Conservation (phyloP, 2,888 invertebrate genomes). For the Lasius platythorax region DNA sequence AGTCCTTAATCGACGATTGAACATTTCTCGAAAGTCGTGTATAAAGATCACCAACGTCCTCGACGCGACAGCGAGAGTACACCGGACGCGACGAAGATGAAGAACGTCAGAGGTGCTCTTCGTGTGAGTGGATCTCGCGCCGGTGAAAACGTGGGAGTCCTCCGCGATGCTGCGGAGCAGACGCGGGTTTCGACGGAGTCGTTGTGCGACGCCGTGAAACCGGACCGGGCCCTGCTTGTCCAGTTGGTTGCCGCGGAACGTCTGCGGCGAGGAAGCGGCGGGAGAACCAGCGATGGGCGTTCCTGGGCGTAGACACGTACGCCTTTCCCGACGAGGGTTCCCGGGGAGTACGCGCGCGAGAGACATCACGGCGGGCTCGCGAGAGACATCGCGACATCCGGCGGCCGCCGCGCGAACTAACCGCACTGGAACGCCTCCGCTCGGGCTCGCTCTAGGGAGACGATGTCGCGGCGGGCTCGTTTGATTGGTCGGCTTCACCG, state of each 20-base stretch:
- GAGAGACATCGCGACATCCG: slow-evolving; percentile 69
- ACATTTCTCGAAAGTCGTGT: not conserved
- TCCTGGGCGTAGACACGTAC: slow-evolving; percentile 67
- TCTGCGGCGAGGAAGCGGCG: slow-evolving; percentile 81
- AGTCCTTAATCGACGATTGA: not conserved
- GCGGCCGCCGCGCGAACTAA: slow-evolving; percentile 55
- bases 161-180: slow-evolving; percentile 72
- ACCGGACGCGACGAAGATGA: slow-evolving; percentile 23
- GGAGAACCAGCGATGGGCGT: slow-evolving; percentile 76
- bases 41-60: slow-evolving; percentile 10
- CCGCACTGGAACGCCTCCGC: slow-evolving; percentile 50
- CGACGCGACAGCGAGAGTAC: not conserved
- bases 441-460: slow-evolving; percentile 40
- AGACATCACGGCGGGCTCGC: slow-evolving; percentile 46
- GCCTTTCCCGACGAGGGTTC: slow-evolving; percentile 61
- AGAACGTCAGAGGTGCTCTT: slow-evolving; percentile 37
- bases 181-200: slow-evolving; percentile 79
- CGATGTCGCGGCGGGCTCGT: not conserved
- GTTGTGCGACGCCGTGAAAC: slow-evolving; percentile 80
- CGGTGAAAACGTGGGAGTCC: slow-evolving; percentile 63
- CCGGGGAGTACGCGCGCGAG: slow-evolving; percentile 54
- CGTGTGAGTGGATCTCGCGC: slow-evolving; percentile 16
- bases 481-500: slow-evolving; percentile 24
- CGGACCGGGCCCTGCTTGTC: slow-evolving; percentile 82
- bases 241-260: slow-evolving; percentile 85